Base-by-base conservation (phyloP, 2,113 vertebrate genomes). In the Cichladusa arquata region DNA sequence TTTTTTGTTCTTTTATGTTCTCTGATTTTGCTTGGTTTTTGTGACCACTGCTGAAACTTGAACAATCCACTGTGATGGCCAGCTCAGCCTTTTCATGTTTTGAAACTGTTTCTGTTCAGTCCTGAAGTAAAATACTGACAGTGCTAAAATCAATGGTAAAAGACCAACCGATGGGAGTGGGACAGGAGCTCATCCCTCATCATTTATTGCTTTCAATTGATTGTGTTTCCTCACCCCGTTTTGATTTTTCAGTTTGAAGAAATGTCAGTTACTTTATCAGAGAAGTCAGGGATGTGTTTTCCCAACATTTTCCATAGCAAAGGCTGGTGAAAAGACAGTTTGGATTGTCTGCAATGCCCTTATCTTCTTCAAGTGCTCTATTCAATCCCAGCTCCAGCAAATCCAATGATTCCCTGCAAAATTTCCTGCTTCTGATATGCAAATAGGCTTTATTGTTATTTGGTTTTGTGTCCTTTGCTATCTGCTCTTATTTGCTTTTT, bases 231-330 rank as follows among this genome's bases (percentile, higher is more conserved):
- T 92, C 53, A 45, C 36, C 53, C 25, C 5, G 5, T 74, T 86
- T 86, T 92, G 60, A 93, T 90, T 93, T 86, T 93, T 86, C 88
- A 76, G 67, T 93, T 83, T 94, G 80, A 81, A 83, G 86, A 81
- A 66, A 34, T 56, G 57, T 92, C 88, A 62, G 40, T 81, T 65
- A 84, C 72, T 91, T 70, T 87, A 77, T 90, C 85, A 84, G 67
- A 48, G 29, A 71, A 77, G 71, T 88, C 76, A 45, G 51, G 51
- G 51, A 48, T 58, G 48, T 9, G 2, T 83, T 95, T 94, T 90
- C 42, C 72, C 88, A 88, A 44, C 25, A 26, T 84, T 33, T 78
- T 88, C 82, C 53, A 14, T 56, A 51, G 72, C 51, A 78, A 71
- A 81, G 44, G 29, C 51, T 81, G 76, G 67, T 86, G 76, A 90